These are phyloP conservation scores for Picus viridis DNA, from an alignment of 2,797 vertebrate genomes.

Conservation along the genomic window DNA sequence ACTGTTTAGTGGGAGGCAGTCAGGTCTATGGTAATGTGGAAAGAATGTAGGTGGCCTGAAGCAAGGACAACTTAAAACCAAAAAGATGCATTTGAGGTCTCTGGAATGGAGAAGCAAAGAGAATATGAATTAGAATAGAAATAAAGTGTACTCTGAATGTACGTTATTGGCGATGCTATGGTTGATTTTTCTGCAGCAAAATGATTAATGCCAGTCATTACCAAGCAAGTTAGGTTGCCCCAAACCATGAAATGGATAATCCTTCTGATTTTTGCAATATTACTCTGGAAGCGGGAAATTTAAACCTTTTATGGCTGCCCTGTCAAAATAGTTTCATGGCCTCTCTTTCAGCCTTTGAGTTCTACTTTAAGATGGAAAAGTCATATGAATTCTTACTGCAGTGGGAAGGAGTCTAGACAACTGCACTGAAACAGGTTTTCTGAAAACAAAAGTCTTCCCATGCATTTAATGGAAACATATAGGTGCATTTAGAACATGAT, in stretches of 20 bases:
- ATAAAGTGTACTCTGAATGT: background rate
- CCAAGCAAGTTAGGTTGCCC: background rate
- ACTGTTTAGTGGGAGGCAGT: background rate
- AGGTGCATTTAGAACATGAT: background rate
- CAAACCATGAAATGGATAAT: background rate
- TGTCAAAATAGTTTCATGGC: background rate
- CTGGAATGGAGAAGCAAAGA: background rate
- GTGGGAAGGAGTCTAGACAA: background rate
- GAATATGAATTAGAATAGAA: background rate
- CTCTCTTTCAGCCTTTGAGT: background rate
- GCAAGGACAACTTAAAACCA: background rate
- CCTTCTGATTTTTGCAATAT: background rate
- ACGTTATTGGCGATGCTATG: background rate
- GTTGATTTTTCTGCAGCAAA: background rate
- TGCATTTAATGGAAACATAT: background rate
- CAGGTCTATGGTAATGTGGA: background rate
- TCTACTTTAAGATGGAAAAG: background rate
- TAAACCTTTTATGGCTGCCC: background rate
- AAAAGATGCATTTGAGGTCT: background rate
- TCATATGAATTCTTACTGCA: background rate
- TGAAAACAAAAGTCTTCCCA: background rate
- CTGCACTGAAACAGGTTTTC: background rate
- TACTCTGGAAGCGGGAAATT: background rate
- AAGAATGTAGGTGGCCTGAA: background rate
- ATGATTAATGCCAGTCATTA: background rate